These are phyloP conservation scores for Orthosia cruda DNA, from an alignment of 2,888 invertebrate genomes.

Conservation along the genomic window DNA sequence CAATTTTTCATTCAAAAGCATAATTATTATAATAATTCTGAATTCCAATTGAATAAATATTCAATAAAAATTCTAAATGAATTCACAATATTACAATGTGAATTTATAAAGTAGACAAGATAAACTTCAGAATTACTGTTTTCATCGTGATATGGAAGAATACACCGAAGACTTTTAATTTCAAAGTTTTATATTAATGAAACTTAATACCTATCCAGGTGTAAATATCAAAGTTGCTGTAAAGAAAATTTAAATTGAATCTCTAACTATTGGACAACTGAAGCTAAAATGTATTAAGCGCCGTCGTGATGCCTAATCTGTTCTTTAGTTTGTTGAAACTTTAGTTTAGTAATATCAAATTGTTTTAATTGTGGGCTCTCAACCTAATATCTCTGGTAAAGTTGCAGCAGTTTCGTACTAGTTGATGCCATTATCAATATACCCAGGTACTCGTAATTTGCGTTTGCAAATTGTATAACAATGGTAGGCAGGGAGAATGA, in stretches of 20 bases:
- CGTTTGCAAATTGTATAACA: slow-evolving; percentile 12
- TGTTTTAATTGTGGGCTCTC: slow-evolving; percentile 81
- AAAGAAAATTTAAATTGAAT: slow-evolving; percentile 74
- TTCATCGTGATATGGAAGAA: slow-evolving; percentile 12
- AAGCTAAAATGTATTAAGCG: slow-evolving; percentile 74
- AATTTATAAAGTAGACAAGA: slow-evolving; percentile 5
- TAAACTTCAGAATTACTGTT: slow-evolving; percentile 26
- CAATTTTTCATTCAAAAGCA: background rate
- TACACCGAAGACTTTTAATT: slow-evolving; percentile 42
- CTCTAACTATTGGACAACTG: slow-evolving; percentile 65
- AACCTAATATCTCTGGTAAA: slow-evolving; percentile 84
- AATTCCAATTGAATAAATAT: slow-evolving; percentile 14
- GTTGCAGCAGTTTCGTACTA: slow-evolving; percentile 78
- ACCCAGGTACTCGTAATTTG: background rate
- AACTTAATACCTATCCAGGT: slow-evolving; percentile 55
- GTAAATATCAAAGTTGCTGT: slow-evolving; percentile 65
- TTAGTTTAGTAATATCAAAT: slow-evolving; percentile 83
- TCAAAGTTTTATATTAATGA: slow-evolving; percentile 29
- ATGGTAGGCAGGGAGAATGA: background rate
- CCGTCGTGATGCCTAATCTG: slow-evolving; percentile 78
- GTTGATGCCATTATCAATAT: slow-evolving; percentile 65
- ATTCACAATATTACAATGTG: background rate
- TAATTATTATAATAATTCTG: background rate
- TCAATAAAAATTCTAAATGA: slow-evolving; percentile 17
- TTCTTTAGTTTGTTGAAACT: slow-evolving; percentile 77